A percentile compares a stretch with the other conserved stretches of the same genome.
These are phyloP conservation scores for Acanthurus leucopareius DNA, from an alignment of 2,797 vertebrate species.

Conservation along the genomic window DNA sequence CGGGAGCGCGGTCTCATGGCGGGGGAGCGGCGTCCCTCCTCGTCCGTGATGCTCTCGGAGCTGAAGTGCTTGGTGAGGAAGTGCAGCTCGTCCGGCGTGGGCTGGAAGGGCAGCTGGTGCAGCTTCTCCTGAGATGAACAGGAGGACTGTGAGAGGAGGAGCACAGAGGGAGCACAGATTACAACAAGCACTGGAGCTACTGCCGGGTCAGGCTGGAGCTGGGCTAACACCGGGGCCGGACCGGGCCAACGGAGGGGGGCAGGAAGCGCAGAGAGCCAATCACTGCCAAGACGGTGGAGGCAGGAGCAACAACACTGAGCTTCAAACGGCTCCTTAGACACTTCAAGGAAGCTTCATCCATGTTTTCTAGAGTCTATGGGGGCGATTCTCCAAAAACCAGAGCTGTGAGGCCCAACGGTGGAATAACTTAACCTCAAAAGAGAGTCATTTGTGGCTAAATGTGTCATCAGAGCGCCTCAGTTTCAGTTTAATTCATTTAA, in stretches of 20 bases:
- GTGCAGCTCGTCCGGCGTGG: constrained; percentile 97
- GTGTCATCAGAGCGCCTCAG: too few relatives aligned
- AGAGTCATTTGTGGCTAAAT: too few relatives aligned
- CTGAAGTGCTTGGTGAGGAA: constrained; percentile 99
- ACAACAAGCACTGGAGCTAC: constrained; percentile 72
- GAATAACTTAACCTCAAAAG: too few relatives aligned
- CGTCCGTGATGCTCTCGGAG: constrained; percentile 95
- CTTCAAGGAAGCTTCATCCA: too few relatives aligned
- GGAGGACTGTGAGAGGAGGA: constrained; percentile 94
- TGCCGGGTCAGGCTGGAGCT: constrained; percentile 14
- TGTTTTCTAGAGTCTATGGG: too few relatives aligned
- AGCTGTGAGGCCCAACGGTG: too few relatives aligned
- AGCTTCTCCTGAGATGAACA: constrained; percentile 99
- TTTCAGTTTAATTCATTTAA: too few relatives aligned
- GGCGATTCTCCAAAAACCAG: too few relatives aligned
- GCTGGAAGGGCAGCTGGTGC: constrained; percentile 98
- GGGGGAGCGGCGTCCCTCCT: constrained; percentile 94
- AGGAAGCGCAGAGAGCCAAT: neutral
- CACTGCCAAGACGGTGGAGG: too few relatives aligned
- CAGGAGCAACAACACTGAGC: too few relatives aligned
- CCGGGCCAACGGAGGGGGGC: neutral
- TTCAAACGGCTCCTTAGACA: too few relatives aligned
- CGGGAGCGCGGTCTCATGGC: constrained; percentile 95
- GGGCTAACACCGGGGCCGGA: neutral
- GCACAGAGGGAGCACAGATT: constrained; percentile 91